These are phyloP conservation scores for Botia almorhae DNA, from an alignment of 2,797 vertebrate genomes.

Conservation along the genomic window DNA sequence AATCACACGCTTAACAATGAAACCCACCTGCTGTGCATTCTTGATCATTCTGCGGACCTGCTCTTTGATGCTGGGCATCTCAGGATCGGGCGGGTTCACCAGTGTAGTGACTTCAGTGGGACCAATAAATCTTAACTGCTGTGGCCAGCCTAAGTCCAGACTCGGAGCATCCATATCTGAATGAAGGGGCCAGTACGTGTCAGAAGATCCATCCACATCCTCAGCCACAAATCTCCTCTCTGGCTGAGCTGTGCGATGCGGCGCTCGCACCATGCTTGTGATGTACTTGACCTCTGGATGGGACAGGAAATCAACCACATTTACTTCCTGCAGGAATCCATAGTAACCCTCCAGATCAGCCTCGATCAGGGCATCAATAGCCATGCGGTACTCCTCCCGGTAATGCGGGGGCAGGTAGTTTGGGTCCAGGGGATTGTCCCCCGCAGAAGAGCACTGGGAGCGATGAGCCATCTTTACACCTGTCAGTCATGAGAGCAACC, in stretches of 20 bases:
- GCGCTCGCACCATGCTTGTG: conserved; percentile 77
- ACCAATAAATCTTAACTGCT: conserved; percentile 83
- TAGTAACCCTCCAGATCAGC: conserved; percentile 86
- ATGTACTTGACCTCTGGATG: conserved; percentile 86
- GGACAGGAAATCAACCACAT: conserved; percentile 89
- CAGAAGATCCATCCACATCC: conserved; percentile 86
- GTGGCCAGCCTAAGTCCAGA: conserved; percentile 95
- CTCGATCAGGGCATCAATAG: conserved; percentile 87
- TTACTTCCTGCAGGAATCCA: conserved; percentile 81
- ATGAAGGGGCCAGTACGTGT: conserved; percentile 96
- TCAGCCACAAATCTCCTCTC: conserved; percentile 71
- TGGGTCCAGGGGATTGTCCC: conserved; percentile 90
- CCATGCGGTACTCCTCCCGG: conserved; percentile 94
- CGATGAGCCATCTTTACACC: conserved; percentile 86
- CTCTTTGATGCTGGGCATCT: conserved; percentile 95
- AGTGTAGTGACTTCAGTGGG: conserved; percentile 92
- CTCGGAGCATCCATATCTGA: conserved; percentile 91
- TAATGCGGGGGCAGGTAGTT: conserved; percentile 94
- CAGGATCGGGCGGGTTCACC: conserved; percentile 87
- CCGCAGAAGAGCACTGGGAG: conserved; percentile 93
- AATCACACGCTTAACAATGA: background rate
- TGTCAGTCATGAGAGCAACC: conserved; percentile 18
- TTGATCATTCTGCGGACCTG: conserved; percentile 92
- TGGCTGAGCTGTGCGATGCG: conserved; percentile 70
- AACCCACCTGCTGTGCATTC: conserved; percentile 87